Conservation (phyloP, 2,797 vertebrate species). For the Ibycter americanus region DNA sequence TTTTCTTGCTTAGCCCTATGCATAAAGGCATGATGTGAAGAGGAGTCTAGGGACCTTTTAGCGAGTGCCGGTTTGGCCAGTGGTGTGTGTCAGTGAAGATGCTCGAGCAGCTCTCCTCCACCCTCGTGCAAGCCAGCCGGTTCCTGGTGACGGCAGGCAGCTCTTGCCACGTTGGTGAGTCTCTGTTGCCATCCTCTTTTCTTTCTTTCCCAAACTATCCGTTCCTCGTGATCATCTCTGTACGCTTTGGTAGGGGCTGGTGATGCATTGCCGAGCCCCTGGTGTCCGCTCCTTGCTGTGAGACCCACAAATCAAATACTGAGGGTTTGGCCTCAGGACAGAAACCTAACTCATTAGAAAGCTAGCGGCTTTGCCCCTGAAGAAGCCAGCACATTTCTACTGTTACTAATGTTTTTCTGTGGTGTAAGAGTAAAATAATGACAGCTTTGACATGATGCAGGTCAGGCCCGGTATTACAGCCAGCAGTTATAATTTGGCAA, state of each 20-base stretch:
- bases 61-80: not conserved
- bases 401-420: not conserved
- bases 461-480: not conserved
- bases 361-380: not conserved
- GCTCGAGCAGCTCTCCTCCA: not conserved
- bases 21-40: not conserved
- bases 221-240: not conserved
- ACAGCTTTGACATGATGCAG: not conserved
- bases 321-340: not conserved
- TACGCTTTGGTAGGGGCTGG: not conserved
- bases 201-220: not conserved
- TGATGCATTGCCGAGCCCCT: not conserved
- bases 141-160: not conserved
- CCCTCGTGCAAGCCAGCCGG: not conserved
- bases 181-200: not conserved
- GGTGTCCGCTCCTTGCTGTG: not conserved
- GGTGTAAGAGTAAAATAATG: not conserved
- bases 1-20: not conserved
- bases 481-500: not conserved
- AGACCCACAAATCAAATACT: not conserved
- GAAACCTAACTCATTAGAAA: not conserved
- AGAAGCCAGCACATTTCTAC: not conserved
- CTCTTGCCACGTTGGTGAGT: fast-evolving
- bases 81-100: not conserved
- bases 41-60: not conserved